Conservation (phyloP, 2,797 vertebrate species). For the Chloroceryle inda region DNA sequence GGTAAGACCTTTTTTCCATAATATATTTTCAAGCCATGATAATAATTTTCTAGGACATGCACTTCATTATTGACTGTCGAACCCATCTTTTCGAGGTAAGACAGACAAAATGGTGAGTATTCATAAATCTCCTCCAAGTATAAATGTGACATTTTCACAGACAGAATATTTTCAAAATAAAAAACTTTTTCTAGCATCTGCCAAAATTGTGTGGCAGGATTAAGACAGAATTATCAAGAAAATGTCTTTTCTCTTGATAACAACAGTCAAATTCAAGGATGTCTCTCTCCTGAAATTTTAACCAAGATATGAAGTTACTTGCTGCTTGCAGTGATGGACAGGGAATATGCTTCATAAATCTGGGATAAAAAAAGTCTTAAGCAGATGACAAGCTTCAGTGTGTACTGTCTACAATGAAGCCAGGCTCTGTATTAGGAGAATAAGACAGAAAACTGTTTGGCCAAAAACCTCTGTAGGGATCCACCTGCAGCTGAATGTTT, state of each 20-base stretch:
- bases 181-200: neutral
- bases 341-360: neutral
- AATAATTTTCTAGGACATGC: too few species aligned
- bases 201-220: neutral
- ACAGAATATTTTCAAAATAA: neutral
- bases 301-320: neutral
- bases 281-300: neutral
- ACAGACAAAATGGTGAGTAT: too few species aligned
- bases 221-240: neutral
- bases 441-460: neutral
- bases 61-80: too few species aligned
- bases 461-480: neutral
- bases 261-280: neutral
- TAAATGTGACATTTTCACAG: neutral
- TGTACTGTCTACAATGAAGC: neutral
- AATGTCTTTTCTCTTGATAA: neutral
- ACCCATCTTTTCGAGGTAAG: too few species aligned
- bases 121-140: too few species aligned
- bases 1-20: too few species aligned
- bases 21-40: too few species aligned
- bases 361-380: neutral
- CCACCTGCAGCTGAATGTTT: neutral
- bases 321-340: neutral
- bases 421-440: neutral
- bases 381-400: neutral